Base-by-base conservation (phyloP, 1,140 invertebrate genomes). In the Bombus breviceps region DNA sequence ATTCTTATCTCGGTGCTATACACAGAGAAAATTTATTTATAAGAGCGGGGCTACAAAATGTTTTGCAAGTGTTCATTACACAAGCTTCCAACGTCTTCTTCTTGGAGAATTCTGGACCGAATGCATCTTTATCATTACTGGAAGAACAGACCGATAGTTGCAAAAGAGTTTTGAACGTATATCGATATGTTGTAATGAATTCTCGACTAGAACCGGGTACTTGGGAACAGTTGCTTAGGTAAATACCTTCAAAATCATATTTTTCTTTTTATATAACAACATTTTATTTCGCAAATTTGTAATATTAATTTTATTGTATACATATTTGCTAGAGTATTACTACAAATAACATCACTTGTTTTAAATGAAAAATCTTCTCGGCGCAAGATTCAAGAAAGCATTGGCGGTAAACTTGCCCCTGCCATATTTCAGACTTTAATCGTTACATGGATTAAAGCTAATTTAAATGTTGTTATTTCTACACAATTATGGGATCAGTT, bases 361-460 rank as follows among this genome's bases (percentile, higher is more conserved):
- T 94, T 99, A 37, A 97, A 97, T 83, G 97, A 98, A 93, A 96
- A 95, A 68, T 97, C 97, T 32, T 97, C 97, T 32, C 97, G 97
- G 2, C 97, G 97, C 86, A 97, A 97, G 86, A 97, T 97, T 94
- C 96, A 97, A 88, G 97, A 97, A 89, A 97, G 97, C 62, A 96
- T 99, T 76, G 98, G 98, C 89, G 97, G 97, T 47, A 96, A 97
- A 91, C 95, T 99, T 72, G 98, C 98, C 37, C 98, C 98, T 47
- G 98, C 98, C 4, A 97, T 99, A 88, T 99, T 98, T 92, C 97
- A 99, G 96, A 99, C 99, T 2, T 94, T 99, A 28, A 99, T 99
- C 88, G 99, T 99, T 66, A 99, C 98, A 1, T 99, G 99, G 98
- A 99, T 99, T 87, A 99, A 99, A 93, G 99, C 99, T 0, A 99